phyloP scores from a whole-genome alignment of 1,140 invertebrate genomes.

The Papilio polytes region DNA sequence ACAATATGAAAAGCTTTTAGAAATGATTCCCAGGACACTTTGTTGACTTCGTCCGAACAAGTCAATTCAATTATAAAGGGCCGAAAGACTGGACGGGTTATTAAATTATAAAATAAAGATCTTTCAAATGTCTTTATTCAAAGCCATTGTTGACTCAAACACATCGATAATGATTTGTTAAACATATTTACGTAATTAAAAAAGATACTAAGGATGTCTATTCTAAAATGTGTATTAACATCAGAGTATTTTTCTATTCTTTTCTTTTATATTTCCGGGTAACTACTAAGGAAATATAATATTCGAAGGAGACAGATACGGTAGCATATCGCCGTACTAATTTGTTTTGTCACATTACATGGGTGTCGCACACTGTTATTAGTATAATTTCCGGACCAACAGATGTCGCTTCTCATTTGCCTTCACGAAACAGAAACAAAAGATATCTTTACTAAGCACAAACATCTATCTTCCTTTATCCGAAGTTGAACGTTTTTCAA shows the following conservation, averaged over 20 bases:
- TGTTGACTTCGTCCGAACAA: background rate
- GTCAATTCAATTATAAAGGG: conserved; percentile 22
- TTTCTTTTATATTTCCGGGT: background rate
- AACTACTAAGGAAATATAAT: background rate
- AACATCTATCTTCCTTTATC: background rate
- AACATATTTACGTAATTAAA: too few relatives aligned
- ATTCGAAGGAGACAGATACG: background rate
- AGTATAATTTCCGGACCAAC: background rate
- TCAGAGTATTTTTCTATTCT: background rate
- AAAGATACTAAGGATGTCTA: too few relatives aligned
- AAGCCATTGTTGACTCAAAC: background rate
- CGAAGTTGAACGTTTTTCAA: background rate
- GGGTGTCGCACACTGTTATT: background rate
- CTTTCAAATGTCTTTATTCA: conserved; percentile 7
- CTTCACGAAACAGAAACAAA: background rate
- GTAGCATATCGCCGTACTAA: background rate
- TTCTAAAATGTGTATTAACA: background rate
- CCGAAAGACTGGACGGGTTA: background rate
- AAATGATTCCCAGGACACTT: background rate
- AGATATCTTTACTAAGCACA: background rate
- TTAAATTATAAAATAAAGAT: background rate
- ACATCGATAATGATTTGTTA: background rate
- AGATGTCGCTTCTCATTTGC: background rate
- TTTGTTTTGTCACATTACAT: background rate
- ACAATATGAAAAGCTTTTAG: conserved; percentile 13